Base-by-base conservation (phyloP, 2,113 vertebrate genomes). In the Sander lucioperca region DNA sequence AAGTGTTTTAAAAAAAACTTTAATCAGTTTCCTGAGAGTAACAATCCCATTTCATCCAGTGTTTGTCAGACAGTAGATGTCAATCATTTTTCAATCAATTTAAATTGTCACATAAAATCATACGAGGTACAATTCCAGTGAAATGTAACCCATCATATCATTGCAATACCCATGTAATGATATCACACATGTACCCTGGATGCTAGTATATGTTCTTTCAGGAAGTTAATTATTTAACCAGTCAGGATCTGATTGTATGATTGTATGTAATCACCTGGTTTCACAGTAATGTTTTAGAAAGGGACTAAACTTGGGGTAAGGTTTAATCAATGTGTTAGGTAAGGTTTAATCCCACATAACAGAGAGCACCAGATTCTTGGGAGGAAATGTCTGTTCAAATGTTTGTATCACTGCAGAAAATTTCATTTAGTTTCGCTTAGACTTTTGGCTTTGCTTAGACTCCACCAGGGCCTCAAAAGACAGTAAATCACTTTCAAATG, bases 261-360 rank as follows among this genome's bases (percentile, higher is more conserved):
- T 39, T 6, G 25, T 58, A 50, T 33, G 19, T 57, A 23, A 53
- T 48, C 54, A 54, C 36, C 16, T 53, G 43, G 18, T 74, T 68
- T 73, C 15, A 65, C 30, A 33, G 19, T 36, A 2, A 53, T 58
- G n/a, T 72, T 59, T 64, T 16, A 45, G 14, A 45, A 73, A 23
- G 45, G 56, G 13, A 45, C 25, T 43, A 48, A 47, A 39, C 36
- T 39, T 39, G 36, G 51, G 36, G 36, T 58, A 4, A 73, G 13
- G 13, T 73, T 74, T 79, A 47, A 63, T 67, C 56, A 23, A 33
- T 21, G 36, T 43, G 25, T 65, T 72, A 43, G 57, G 18, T 72
- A 50, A 75, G 18, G 33, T 61, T 82, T 61, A 61, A 82, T 76
- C 53, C 59, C 62, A 50, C 21, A 27, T 50, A 63, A 13, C 0